Percentiles rank a stretch among this genome's conserved stretches.
These are phyloP conservation scores for Coreoperca whiteheadi DNA, from an alignment of 2,113 vertebrate genomes.

Conservation along the genomic window DNA sequence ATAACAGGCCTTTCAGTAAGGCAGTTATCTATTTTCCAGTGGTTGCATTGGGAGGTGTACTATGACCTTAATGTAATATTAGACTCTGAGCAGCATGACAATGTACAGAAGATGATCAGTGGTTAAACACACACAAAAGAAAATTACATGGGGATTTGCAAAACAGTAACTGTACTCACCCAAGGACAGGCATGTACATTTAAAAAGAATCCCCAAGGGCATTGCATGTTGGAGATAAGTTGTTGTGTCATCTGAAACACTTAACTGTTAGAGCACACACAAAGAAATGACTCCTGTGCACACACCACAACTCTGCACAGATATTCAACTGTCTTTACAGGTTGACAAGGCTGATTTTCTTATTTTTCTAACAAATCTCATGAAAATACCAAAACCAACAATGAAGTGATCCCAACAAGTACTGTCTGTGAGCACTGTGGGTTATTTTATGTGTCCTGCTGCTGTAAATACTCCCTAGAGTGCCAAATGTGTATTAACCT, in stretches of 20 bases:
- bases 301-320: not conserved
- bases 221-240: not conserved
- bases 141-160: slow-evolving; percentile 4
- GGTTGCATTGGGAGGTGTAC: slow-evolving; percentile 19
- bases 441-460: too few relatives aligned
- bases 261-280: not conserved
- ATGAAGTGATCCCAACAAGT: too few relatives aligned
- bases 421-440: too few relatives aligned
- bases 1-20: slow-evolving; percentile 50
- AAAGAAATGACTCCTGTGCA: not conserved
- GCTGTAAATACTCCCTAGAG: too few relatives aligned
- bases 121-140: not conserved
- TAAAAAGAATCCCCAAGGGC: not conserved
- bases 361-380: not conserved
- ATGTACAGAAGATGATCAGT: not conserved
- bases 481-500: not conserved
- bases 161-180: not conserved
- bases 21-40: slow-evolving; percentile 17
- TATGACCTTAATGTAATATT: not conserved
- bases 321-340: not conserved
- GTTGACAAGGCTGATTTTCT: not conserved
- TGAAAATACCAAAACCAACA: too few relatives aligned
- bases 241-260: slow-evolving; percentile 6
- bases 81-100: slow-evolving; percentile 1
- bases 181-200: not conserved